Base-by-base conservation (phyloP, 2,113 vertebrate species). In the Zosterops lateralis region DNA sequence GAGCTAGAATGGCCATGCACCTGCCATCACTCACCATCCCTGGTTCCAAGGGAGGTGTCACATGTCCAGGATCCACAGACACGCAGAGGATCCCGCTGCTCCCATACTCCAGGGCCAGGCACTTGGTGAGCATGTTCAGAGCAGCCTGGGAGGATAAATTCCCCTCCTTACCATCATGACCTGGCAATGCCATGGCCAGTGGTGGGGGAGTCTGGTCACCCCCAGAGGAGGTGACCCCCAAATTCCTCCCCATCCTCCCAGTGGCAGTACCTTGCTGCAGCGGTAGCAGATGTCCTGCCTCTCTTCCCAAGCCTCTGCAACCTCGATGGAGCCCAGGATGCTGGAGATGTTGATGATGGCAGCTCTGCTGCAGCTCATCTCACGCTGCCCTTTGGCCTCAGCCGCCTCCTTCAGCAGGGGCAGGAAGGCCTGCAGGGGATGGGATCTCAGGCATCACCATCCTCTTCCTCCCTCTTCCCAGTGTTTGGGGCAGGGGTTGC, bases 71-170 rank as follows among this genome's bases (percentile, higher is more conserved):
- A 31, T 93, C 94, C 83, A 95, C 89, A 0, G 95, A 54, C 45
- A 95, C 95, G 0, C 95, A 96, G 64, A 96, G 92, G 50, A 96
- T 94, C 72, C 95, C 94, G 0, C 67, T 95, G 36, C 14, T 44
- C 11, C 95, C 95, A 0, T 96, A 96, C 79, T 96, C 94, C 83
- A 96, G 83, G 21, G 95, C 88, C 83, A 93, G 67, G 75, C 95
- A 96, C 72, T 94, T 96, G 38, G 95, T 96, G 54, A 96, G 95
- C 94, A 96, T 96, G 75, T 95, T 96, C 48, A 96, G 89, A 21
- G 95, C 94, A 75, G 94, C 95, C 95, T 96, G 80, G 28, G 16
- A 38, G 29, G 17, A 60, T n/a, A 82, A 75, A 45, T 14, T 21
- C 56, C 34, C 40, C 21, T 13, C 28, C 26, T 62, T 25, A 44